Evolutionary conservation across 2,797 vertebrate species (phyloP).

Genomic region (Oreochromis grahami): DNA sequence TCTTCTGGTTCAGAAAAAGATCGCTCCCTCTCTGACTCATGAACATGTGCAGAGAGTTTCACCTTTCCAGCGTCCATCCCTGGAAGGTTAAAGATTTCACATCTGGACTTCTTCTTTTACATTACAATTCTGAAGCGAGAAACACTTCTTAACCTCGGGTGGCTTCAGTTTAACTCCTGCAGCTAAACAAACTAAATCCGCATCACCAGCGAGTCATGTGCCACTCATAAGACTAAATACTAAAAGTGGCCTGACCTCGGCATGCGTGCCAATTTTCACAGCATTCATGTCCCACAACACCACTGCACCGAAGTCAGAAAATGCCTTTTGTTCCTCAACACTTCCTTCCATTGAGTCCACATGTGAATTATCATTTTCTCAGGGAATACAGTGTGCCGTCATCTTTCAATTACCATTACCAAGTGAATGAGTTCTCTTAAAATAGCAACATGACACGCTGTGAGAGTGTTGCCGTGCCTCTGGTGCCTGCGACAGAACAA

Average conservation of each 20-base stretch:
- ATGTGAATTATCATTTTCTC: slow-evolving; percentile 71
- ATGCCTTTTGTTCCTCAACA: slow-evolving; percentile 74
- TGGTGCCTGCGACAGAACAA: slow-evolving; percentile 18
- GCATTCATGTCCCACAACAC: slow-evolving; percentile 49
- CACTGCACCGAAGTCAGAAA: slow-evolving; percentile 52
- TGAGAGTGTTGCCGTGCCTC: slow-evolving; percentile 43
- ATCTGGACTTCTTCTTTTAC: fast-evolving
- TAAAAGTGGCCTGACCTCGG: slow-evolving; percentile 50
- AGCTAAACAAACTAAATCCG: neutral
- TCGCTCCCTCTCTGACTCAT: fast-evolving
- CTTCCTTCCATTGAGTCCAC: slow-evolving; percentile 77
- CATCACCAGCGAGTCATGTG: neutral
- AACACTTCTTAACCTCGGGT: neutral
- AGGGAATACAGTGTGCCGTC: slow-evolving; percentile 56
- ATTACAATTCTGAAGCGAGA: neutral
- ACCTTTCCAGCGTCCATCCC: fast-evolving
- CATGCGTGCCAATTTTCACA: slow-evolving; percentile 44
- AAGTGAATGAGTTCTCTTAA: slow-evolving; percentile 58
- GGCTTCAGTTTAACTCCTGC: neutral
- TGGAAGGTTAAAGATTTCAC: neutral
- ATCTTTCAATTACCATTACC: slow-evolving; percentile 61
- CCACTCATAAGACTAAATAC: slow-evolving; percentile 41
- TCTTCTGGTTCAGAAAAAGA: neutral
- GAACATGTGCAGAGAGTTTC: fast-evolving
- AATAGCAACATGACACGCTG: slow-evolving; percentile 58